These are phyloP conservation scores for Ostrea denselamellosa DNA, from an alignment of 1,140 invertebrate genomes.

Conservation along the genomic window DNA sequence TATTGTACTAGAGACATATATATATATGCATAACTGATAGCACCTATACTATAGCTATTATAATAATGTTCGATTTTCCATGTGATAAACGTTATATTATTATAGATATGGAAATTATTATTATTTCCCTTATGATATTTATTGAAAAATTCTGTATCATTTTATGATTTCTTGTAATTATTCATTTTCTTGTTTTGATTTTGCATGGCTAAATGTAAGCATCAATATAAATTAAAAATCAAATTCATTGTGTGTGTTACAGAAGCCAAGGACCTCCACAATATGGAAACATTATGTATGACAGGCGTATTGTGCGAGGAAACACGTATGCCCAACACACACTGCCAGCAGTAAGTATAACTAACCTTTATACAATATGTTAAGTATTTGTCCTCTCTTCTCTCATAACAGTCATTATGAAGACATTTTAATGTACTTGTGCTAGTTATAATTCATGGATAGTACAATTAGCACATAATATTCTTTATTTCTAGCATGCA, in stretches of 20 bases:
- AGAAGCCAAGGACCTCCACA: constrained; percentile 63
- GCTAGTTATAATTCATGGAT: neutral
- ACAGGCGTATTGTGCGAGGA: constrained; percentile 89
- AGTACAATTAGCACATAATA: neutral
- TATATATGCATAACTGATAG: no score
- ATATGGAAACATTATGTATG: constrained; percentile 88
- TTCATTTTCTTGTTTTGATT: neutral
- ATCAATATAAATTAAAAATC: no score
- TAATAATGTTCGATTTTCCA: no score
- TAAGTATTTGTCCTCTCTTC: neutral
- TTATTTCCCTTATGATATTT: no score
- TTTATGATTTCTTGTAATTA: neutral
- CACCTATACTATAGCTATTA: no score
- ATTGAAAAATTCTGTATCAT: neutral
- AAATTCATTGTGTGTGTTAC: constrained; percentile 44
- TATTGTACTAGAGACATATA: no score
- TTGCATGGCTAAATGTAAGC: no score
- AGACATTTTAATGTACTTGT: no score
- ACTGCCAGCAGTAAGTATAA: constrained; percentile 81
- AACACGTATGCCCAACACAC: constrained; percentile 86
- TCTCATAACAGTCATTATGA: neutral
- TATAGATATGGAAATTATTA: no score
- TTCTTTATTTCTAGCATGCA: constrained; percentile 67
- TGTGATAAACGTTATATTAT: no score
- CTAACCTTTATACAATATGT: neutral